These are phyloP conservation scores for Zootermopsis nevadensis DNA, from an alignment of 2,888 invertebrate species.

Conservation along the genomic window DNA sequence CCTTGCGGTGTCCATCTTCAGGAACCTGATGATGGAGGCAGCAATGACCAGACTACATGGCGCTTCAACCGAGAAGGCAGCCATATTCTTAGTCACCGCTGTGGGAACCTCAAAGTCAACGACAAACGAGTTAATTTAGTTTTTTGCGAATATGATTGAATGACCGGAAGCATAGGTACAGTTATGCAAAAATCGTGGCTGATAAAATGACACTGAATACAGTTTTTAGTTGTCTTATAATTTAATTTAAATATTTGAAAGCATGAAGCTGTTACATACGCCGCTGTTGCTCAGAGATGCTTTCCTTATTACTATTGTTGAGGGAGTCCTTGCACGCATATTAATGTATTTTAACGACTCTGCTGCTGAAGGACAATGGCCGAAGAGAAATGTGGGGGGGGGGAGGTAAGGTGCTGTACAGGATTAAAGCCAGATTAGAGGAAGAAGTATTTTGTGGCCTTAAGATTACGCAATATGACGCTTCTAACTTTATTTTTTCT, in stretches of 20 bases:
- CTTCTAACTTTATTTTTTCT: not conserved
- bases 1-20: too few species aligned
- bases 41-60: too few species aligned
- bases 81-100: too few species aligned
- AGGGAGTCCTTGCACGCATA: slow-evolving; percentile 23
- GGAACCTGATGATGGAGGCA: too few species aligned
- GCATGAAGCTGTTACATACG: not conserved
- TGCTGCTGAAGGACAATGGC: slow-evolving; percentile 20
- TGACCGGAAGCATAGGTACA: too few species aligned
- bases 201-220: too few species aligned
- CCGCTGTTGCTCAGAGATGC: not conserved
- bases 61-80: too few species aligned
- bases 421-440: slow-evolving; percentile 18
- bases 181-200: too few species aligned
- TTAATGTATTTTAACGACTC: slow-evolving; percentile 25
- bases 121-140: too few species aligned
- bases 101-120: too few species aligned
- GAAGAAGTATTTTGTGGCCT: slow-evolving; percentile 17
- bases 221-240: not conserved
- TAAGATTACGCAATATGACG: slow-evolving; percentile 21
- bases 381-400: not conserved
- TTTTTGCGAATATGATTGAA: too few species aligned
- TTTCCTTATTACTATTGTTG: slow-evolving; percentile 22
- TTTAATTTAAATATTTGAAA: not conserved
- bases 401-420: not conserved